Percentiles rank a stretch among this genome's conserved stretches.
Evolutionary conservation across 2,888 invertebrate genomes (phyloP).

Genomic region (Clivina fossor): DNA sequence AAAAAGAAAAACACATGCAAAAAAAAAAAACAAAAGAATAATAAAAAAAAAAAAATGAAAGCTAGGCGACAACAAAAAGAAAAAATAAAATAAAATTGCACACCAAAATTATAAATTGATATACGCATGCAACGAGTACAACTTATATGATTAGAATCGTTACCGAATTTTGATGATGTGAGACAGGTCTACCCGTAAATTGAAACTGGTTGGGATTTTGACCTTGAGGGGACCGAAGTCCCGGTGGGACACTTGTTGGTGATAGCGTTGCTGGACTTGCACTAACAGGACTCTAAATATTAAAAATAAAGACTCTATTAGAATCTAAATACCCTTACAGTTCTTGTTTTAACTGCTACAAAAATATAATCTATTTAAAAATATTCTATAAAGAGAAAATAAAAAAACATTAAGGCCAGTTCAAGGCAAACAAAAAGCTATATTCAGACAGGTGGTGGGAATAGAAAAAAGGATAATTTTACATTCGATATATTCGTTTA

Average conservation of each 20-base stretch:
- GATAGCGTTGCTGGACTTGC: conserved; percentile 72
- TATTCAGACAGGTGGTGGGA: too few relatives aligned
- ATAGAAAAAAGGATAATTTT: too few relatives aligned
- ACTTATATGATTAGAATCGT: not conserved
- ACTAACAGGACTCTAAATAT: conserved; percentile 67
- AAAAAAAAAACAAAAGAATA: conserved; percentile 62
- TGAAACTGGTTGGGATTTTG: conserved; percentile 52
- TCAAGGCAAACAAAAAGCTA: too few relatives aligned
- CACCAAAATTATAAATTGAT: not conserved
- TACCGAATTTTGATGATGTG: conserved; percentile 46
- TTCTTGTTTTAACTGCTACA: too few relatives aligned
- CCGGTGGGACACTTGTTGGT: conserved; percentile 64
- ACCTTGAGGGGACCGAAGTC: conserved; percentile 47
- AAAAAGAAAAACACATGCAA: conserved; percentile 55
- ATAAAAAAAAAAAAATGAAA: conserved; percentile 52
- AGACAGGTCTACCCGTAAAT: conserved; percentile 46
- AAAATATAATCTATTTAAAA: too few relatives aligned
- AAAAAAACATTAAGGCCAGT: too few relatives aligned
- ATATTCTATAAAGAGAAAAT: too few relatives aligned
- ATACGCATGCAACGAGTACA: not conserved
- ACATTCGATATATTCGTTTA: too few relatives aligned
- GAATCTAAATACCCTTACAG: too few relatives aligned
- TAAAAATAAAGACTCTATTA: too few relatives aligned
- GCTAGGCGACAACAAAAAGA: conserved; percentile 42
- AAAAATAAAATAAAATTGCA: conserved; percentile 32